Conservation (phyloP, 2,113 vertebrate genomes). For the Anolis carolinensis region DNA sequence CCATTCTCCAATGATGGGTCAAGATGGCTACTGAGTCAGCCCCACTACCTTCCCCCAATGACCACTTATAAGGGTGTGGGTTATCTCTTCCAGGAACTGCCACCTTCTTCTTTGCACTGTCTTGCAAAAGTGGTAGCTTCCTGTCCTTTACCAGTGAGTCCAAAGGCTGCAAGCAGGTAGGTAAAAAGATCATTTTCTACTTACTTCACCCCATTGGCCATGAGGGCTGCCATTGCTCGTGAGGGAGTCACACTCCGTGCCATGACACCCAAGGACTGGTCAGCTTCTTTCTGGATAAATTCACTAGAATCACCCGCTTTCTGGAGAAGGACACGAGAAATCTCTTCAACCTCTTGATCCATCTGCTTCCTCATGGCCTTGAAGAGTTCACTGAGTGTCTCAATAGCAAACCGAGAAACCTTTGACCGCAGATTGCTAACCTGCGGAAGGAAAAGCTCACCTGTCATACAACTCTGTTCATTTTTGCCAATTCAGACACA, state of each 20-base stretch:
- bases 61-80: not conserved
- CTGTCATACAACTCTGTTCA: not conserved
- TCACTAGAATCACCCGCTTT: conserved; percentile 65
- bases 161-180: not conserved
- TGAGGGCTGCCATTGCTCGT: conserved; percentile 65
- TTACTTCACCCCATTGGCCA: conserved; percentile 65
- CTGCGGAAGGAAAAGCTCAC: conserved; percentile 43
- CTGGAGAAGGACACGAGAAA: conserved; percentile 66
- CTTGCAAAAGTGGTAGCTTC: not conserved
- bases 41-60: not conserved
- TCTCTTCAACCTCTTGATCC: conserved; percentile 71
- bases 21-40: not conserved
- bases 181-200: conserved; percentile 22
- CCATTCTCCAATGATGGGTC: not conserved
- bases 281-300: conserved; percentile 73
- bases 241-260: conserved; percentile 64
- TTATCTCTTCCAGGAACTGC: not conserved
- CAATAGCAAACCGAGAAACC: conserved; percentile 70
- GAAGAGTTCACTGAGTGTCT: conserved; percentile 69
- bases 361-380: conserved; percentile 68
- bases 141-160: no score
- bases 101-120: not conserved
- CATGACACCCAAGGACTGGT: conserved; percentile 65
- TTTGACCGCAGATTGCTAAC: conserved; percentile 75
- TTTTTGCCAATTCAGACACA: not conserved